Conservation (phyloP, 1,140 invertebrate genomes). For the Pentalonia nigronervosa region DNA sequence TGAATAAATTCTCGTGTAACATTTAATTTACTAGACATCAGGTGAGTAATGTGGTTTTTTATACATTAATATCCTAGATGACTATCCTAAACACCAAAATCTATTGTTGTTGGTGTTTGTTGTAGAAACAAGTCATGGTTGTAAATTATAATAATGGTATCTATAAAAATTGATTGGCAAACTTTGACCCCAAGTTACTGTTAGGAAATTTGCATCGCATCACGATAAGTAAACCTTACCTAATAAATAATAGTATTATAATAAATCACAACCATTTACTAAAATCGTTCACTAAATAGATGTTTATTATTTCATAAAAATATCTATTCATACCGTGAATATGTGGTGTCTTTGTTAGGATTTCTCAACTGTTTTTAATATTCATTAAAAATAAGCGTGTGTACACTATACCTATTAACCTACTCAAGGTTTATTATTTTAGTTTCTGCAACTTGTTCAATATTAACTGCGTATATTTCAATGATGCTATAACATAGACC, state of each 20-base stretch:
- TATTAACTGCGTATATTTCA: neutral
- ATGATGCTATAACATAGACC: neutral
- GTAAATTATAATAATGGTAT: neutral
- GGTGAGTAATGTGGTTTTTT: neutral
- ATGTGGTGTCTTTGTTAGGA: neutral
- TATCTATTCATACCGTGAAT: too few species aligned
- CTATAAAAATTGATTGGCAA: neutral
- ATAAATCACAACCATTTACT: neutral
- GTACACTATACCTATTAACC: neutral
- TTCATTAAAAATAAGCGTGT: neutral
- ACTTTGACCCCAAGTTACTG: neutral
- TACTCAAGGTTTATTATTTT: neutral
- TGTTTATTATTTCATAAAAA: neutral
- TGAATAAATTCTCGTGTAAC: neutral
- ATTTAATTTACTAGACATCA: neutral
- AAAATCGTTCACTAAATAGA: neutral
- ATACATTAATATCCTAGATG: conserved; percentile 16
- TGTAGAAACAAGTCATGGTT: neutral
- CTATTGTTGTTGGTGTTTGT: neutral
- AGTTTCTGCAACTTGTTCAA: neutral
- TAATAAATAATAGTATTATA: neutral
- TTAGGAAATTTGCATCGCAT: neutral
- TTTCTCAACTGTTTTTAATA: neutral
- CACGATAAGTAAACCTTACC: neutral
- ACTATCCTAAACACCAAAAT: neutral